Evolutionary conservation across 2,888 invertebrate genomes (phyloP), one percentile per base, ranked within the genome.

Genomic region (Conomelus anceps): DNA sequence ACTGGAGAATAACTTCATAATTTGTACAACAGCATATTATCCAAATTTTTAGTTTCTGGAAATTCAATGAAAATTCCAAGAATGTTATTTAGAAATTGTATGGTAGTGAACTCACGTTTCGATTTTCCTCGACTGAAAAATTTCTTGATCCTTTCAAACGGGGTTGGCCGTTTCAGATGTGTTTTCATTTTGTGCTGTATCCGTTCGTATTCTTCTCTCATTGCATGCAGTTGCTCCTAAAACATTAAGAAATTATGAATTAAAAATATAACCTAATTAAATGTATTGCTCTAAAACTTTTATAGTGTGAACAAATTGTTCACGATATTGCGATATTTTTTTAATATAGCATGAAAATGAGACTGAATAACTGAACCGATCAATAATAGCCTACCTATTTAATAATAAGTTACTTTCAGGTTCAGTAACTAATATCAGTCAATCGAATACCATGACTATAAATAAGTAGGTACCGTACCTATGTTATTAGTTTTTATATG

Each of bases 201-300:
- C 92, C 96, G 95, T 91, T 98, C 97, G 92, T 98, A 98, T 92
- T 97, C 96, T 24, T 96, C 95, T 86, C 97, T 94, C 96, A 98
- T 96, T 92, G 96, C 95, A 90, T 96, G 96, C 89, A 98, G 94
- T 92, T 97, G 97, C 89, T 97, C 96, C 92, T 97, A 96, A n/a
- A 91, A 90, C 63, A 63, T n/a, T n/a, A 34, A 17, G 34, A 34
- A 34, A 17, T 34, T 6, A 34, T 34, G 11, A 17, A 17, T 34
- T 9, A 34, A 13, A 34, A 34, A 9, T 34, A 13, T 6, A 6
- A 13, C 1, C 11, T 34, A 9, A 34, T 9, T 17, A 34, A 9
- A 13, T 34, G 34, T 34, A 34, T 34, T 34, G 11, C 11, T 34
- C 11, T 34, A 34, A 34, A 34, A n/a, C n/a, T n/a, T 34, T 34